Evolutionary conservation across 2,888 invertebrate genomes (phyloP), one percentile per base, ranked within the genome.

Genomic region (Xylophagus ater): DNA sequence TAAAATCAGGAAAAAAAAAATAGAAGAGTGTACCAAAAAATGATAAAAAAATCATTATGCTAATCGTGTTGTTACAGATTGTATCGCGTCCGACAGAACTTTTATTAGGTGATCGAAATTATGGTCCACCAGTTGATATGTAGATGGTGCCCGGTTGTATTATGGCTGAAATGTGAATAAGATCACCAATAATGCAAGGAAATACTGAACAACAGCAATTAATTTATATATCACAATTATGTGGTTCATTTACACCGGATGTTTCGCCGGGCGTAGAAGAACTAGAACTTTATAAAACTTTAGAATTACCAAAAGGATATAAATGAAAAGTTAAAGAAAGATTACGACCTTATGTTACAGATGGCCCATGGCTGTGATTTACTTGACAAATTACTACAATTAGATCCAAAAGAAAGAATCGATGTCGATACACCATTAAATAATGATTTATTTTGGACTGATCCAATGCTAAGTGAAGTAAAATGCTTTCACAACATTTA

Each of bases 121-220:
- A 98, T 56, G 93, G 93, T 0, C 90, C 96, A 1, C 87, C 94
- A 0, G 93, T 98, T 10, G 98, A 99, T 68, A 76, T 97, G 68
- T 88, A 88, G 88, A 87, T 88, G 1, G 96, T n/a, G n/a, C n/a
- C 93, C 1, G 98, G 98, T 0, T 99, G 98, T 59, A 98, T 98
- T 46, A 97, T 98, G 97, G 97, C 97, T 0, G 98, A 98, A 69
- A 90, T 98, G 90, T 98, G 97, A 97, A 97, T 94, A 0, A 69
- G 84, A 13, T 83, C 83, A 4, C 97, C 90, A 0, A 89, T 90
- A 43, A 89, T 90, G 88, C 88, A 88, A 65, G 98, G 98, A 13
- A 88, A 85, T 34, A 92, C 94, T 0, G 98, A 98, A 54, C 94
- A 94, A 55, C 88, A 92, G 57, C 98, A 99, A 57, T 64, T 99